Evolutionary conservation across 1,140 invertebrate species (phyloP), one percentile per base, ranked within the genome.

Genomic region (Drosophila pectinifera): DNA sequence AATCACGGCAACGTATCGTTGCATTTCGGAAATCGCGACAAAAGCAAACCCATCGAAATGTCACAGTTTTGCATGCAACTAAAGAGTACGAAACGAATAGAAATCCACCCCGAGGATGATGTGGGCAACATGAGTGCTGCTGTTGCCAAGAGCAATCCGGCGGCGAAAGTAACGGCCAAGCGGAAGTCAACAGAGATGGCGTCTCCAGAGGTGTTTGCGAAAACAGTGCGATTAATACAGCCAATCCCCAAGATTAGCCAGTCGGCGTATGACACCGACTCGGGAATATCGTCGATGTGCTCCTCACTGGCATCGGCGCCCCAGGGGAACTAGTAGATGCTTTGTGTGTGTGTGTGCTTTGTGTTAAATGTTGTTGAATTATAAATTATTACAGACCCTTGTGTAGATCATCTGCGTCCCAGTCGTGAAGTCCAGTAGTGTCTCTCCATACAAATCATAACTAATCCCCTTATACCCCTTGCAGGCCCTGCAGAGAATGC

Each of bases 41-140:
- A 72, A 22, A 63, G 39, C 22, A 64, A 78, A 14, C 79, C 83
- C 1, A 54, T 83, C 0, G 55, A 77, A 3, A 36, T 53, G 14
- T 31, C 59, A 7, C 43, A 89, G 10, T 65, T 89, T n/a, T 55
- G 61, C 24, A 88, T 88, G 72, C 39, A 51, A 7, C 20, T 89
- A 0, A 24, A 69, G 3, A 89, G 64, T n/a, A 80, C 53, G 0
- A 26, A 61, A 16, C 78, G 61, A 0, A 41, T 61, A 39, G 42
- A 79, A 41, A 10, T 88, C 14, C 78, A 88, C 49, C 83, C 84
- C 3, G 83, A 88, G 41, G 83, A 88, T 36, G 83, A 88, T 8
- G 74, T 88, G 24, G 83, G 85, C 22, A 90, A 80, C 46, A 41
- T 77, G 24, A 68, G 45, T 14, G 5, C 39, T 14, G 4, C 18